Evolutionary conservation across 2,797 vertebrate species (phyloP).

Genomic region (Psittacula derbiana): DNA sequence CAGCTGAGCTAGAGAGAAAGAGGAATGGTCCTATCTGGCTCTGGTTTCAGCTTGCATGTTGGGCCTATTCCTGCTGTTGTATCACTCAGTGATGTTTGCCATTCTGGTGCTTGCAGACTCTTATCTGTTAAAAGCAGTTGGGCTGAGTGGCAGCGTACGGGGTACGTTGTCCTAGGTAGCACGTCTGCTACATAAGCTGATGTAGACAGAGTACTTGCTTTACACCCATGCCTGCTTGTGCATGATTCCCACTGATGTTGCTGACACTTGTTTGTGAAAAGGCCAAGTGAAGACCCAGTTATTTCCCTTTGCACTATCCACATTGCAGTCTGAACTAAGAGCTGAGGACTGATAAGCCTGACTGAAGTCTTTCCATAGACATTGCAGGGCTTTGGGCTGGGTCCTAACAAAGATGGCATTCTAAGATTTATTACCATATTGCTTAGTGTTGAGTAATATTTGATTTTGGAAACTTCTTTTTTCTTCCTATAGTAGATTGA

Average conservation of each 20-base stretch:
- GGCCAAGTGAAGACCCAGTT: not conserved
- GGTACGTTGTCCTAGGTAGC: not conserved
- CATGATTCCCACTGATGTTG: not conserved
- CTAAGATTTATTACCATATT: not conserved
- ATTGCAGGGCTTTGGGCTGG: not conserved
- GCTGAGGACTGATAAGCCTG: not conserved
- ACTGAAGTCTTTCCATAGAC: not conserved
- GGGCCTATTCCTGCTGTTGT: not conserved
- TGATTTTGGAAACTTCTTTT: not conserved
- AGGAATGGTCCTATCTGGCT: not conserved
- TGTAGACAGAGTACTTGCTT: not conserved
- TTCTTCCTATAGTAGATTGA: not conserved
- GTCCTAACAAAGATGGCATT: not conserved
- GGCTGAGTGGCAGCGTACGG: not conserved
- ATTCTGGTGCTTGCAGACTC: not conserved
- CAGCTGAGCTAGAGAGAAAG: not conserved
- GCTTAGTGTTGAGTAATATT: not conserved
- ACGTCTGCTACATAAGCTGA: not conserved
- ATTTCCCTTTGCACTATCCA: not conserved
- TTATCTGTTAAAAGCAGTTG: not conserved
- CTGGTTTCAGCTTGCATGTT: not conserved
- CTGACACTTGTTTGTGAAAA: not conserved
- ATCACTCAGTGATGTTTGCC: not conserved
- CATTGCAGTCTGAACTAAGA: not conserved
- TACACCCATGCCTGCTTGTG: not conserved